Conservation (phyloP, 2,113 vertebrate species). For the Aspiorhynchus laticeps region DNA sequence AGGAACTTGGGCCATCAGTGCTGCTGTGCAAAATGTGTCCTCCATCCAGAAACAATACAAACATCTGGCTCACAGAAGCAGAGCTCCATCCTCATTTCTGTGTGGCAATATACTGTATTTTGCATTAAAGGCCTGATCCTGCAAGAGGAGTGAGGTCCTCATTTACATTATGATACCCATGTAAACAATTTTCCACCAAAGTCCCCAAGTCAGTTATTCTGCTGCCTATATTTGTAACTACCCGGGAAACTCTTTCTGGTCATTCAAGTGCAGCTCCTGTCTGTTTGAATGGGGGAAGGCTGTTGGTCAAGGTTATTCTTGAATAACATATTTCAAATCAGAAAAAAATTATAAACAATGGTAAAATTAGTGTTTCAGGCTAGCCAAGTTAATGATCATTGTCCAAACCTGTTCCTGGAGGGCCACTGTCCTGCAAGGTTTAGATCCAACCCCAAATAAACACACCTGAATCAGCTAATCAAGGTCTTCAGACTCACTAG, state of each 20-base stretch:
- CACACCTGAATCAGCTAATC: no score
- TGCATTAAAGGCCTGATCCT: background rate
- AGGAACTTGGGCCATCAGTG: conserved; percentile 57
- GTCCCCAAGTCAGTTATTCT: background rate
- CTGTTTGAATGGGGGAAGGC: background rate
- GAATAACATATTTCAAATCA: background rate
- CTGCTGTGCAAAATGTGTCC: conserved; percentile 60
- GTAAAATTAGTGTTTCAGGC: no score
- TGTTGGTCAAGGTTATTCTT: background rate
- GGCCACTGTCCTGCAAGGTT: no score
- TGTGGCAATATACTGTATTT: conserved; percentile 12
- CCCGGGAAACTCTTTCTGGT: background rate
- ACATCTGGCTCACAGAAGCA: conserved; percentile 75
- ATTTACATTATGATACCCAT: background rate
- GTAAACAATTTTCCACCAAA: background rate
- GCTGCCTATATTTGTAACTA: background rate
- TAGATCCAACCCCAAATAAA: no score
- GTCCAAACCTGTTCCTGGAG: no score
- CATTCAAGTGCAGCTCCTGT: background rate
- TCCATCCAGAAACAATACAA: conserved; percentile 47
- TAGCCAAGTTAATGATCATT: no score
- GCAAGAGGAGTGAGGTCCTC: background rate
- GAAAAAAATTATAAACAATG: background rate
- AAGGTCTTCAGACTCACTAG: no score
- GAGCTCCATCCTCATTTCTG: conserved; percentile 46